Evolutionary conservation across 2,113 vertebrate species (phyloP).

Genomic region (Phasianus colchicus): DNA sequence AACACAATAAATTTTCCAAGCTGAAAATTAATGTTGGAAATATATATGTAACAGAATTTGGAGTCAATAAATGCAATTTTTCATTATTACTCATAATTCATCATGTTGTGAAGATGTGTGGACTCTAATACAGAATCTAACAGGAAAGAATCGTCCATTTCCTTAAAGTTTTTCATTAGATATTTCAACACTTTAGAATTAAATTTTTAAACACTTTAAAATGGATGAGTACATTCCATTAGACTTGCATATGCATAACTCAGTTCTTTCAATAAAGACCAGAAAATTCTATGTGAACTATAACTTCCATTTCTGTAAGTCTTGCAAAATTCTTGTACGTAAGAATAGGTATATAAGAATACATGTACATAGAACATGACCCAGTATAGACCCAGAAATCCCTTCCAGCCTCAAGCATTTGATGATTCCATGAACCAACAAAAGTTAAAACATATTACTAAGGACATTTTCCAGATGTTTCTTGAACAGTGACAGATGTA

Average conservation of each 20-base stretch:
- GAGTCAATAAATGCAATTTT: slow-evolving; percentile 44
- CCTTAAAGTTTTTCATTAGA: slow-evolving; percentile 42
- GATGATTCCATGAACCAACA: neutral
- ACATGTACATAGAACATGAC: too few species aligned
- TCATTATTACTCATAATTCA: slow-evolving; percentile 43
- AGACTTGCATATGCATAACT: slow-evolving; percentile 14
- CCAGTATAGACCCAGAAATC: neutral
- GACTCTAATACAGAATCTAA: neutral
- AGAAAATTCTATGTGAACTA: neutral
- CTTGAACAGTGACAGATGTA: neutral
- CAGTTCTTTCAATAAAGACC: neutral
- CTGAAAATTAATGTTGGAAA: slow-evolving; percentile 31
- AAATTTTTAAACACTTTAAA: slow-evolving; percentile 41
- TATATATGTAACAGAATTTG: neutral
- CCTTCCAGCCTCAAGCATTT: neutral
- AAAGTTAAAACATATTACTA: neutral
- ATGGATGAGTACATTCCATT: slow-evolving; percentile 37
- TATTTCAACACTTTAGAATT: slow-evolving; percentile 24
- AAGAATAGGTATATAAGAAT: neutral
- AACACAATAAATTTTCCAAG: slow-evolving; percentile 29
- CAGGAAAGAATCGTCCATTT: neutral
- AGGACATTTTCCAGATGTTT: neutral
- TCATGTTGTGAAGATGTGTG: neutral
- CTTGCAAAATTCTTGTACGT: neutral
- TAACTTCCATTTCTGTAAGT: neutral